These are phyloP conservation scores for Littorina saxatilis DNA, from an alignment of 1,140 invertebrate species.

Conservation along the genomic window DNA sequence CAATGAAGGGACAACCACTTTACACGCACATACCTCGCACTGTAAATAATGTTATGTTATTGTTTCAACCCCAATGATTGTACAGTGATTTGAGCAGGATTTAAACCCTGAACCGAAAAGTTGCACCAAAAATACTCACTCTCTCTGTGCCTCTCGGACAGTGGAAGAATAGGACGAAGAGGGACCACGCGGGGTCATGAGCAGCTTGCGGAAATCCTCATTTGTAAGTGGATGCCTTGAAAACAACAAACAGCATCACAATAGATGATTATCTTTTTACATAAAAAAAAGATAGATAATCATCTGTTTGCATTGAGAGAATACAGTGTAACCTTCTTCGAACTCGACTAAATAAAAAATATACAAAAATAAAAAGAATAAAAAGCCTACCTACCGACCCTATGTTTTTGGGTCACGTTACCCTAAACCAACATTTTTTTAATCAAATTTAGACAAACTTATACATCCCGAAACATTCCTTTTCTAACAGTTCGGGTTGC, in stretches of 20 bases:
- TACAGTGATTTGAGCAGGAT: too few relatives aligned
- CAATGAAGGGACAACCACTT: not conserved
- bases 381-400: not conserved
- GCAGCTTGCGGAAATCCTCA: conserved; percentile 95
- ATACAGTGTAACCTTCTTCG: not conserved
- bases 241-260: not conserved
- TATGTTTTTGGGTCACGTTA: too few relatives aligned
- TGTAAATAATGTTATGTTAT: too few relatives aligned
- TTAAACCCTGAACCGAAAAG: too few relatives aligned
- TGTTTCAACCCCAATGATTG: too few relatives aligned
- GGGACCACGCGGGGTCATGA: conserved; percentile 89
- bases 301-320: not conserved
- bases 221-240: conserved; percentile 85
- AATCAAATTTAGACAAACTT: too few relatives aligned
- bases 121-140: conserved; percentile 35
- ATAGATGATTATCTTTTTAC: conserved; percentile 31
- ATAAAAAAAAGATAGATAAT: not conserved
- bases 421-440: too few relatives aligned
- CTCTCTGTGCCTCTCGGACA: conserved; percentile 43
- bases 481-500: too few relatives aligned
- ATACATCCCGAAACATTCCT: too few relatives aligned
- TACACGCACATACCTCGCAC: not conserved
- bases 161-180: conserved; percentile 45
- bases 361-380: not conserved
- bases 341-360: not conserved